Evolutionary conservation across 2,888 invertebrate genomes (phyloP).

Genomic region (Lagria hirta): DNA sequence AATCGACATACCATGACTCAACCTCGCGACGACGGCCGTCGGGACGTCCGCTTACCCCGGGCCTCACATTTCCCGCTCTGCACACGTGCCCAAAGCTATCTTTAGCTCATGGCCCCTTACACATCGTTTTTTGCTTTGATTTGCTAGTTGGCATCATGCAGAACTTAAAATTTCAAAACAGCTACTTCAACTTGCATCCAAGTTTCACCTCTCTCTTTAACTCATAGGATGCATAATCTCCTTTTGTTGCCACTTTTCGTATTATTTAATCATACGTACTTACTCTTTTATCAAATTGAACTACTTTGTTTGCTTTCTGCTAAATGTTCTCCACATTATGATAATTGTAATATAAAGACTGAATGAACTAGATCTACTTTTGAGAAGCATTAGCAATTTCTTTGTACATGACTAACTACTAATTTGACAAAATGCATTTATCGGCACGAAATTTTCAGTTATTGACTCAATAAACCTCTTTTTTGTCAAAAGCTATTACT

Average conservation of each 20-base stretch:
- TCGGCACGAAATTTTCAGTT: too few species aligned
- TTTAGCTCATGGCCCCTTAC: conserved; percentile 53
- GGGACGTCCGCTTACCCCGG: conserved; percentile 36
- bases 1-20: conserved; percentile 33
- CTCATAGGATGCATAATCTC: too few species aligned
- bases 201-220: too few species aligned
- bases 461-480: too few species aligned
- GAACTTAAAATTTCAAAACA: conserved; percentile 26
- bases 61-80: conserved; percentile 32
- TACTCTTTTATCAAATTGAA: not conserved
- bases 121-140: conserved; percentile 41
- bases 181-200: conserved; percentile 3
- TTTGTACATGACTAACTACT: too few species aligned
- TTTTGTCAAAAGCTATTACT: too few species aligned
- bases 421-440: too few species aligned
- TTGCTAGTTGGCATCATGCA: conserved; percentile 30
- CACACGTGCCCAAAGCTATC: conserved; percentile 55
- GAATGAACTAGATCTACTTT: too few species aligned
- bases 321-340: too few species aligned
- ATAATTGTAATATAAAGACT: too few species aligned
- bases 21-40: conserved; percentile 33
- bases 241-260: too few species aligned
- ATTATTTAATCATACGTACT: not conserved
- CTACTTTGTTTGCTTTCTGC: not conserved
- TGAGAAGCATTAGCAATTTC: too few species aligned